phyloP scores from a whole-genome alignment of 2,888 invertebrate species.

The Hecatera dysodea region DNA sequence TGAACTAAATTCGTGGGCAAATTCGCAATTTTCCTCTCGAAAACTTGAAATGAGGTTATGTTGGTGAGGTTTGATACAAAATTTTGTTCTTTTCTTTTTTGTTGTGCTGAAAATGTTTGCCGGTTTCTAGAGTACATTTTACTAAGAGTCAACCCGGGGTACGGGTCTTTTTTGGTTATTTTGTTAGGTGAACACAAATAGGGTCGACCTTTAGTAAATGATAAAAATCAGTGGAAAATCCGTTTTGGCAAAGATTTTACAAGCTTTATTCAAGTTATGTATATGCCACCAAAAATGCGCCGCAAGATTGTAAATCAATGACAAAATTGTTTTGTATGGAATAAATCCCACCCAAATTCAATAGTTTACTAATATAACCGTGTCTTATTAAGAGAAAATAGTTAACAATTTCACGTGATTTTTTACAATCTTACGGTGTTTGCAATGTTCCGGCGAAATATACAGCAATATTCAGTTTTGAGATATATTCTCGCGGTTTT shows the following conservation, averaged over 20 bases:
- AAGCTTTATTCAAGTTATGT: background rate
- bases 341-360: no score
- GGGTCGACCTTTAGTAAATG: background rate
- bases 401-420: no score
- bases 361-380: no score
- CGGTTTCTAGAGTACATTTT: background rate
- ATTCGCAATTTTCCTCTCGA: slow-evolving; percentile 29
- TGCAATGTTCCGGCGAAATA: no score
- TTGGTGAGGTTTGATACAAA: slow-evolving; percentile 8
- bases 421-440: no score
- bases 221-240: background rate
- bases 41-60: background rate
- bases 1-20: slow-evolving; percentile 35
- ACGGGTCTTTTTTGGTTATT: background rate
- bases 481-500: no score
- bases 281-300: no score
- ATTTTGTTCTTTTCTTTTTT: slow-evolving; percentile 8
- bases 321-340: no score
- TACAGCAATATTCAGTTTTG: no score
- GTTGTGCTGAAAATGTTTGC: slow-evolving; percentile 1
- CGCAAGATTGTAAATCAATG: no score
- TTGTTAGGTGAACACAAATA: background rate
- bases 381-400: no score
- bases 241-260: background rate
- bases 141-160: background rate